A percentile compares a stretch with the other conserved stretches of the same genome.
Evolutionary conservation across 2,797 vertebrate species (phyloP).

Genomic region (Urocyon cinereoargenteus): DNA sequence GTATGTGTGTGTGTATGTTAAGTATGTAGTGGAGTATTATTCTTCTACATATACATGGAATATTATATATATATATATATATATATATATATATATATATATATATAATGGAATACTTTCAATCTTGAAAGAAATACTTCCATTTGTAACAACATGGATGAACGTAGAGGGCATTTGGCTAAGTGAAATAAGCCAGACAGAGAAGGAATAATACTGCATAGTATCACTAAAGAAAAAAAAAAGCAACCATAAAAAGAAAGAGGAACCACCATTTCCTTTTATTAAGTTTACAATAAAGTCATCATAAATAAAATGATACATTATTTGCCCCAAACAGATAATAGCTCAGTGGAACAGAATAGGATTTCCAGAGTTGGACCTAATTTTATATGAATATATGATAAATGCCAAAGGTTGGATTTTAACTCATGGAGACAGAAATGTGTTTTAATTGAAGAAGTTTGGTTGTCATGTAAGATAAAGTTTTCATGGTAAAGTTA

Average conservation of each 20-base stretch:
- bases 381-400: background rate
- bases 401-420: background rate
- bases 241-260: background rate
- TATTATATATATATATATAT: background rate
- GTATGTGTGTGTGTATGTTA: background rate
- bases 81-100: background rate
- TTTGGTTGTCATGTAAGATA: background rate
- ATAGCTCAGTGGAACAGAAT: background rate
- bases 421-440: background rate
- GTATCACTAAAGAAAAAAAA: background rate
- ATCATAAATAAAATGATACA: background rate
- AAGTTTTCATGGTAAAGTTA: background rate
- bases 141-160: background rate
- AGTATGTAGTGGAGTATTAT: background rate
- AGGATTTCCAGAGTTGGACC: background rate
- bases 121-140: background rate
- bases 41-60: background rate
- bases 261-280: background rate
- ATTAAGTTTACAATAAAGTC: background rate
- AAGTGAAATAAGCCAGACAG: background rate
- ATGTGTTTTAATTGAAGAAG: conserved; percentile 8
- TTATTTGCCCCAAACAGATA: background rate
- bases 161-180: background rate
- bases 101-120: background rate
- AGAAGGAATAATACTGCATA: background rate